These are phyloP conservation scores for Octopus bimaculoides DNA, from an alignment of 1,140 invertebrate genomes.

Conservation along the genomic window DNA sequence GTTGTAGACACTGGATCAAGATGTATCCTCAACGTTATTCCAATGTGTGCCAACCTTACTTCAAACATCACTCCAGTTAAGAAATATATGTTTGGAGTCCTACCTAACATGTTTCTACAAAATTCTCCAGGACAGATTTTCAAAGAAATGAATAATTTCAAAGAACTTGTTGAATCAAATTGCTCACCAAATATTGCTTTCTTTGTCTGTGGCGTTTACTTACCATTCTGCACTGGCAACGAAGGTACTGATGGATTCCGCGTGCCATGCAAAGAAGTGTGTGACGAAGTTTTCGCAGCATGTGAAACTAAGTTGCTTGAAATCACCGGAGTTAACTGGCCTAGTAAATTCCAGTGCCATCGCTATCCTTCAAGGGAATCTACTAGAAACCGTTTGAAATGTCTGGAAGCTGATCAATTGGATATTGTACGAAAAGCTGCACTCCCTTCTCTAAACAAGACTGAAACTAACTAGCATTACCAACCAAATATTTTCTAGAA, in stretches of 20 bases:
- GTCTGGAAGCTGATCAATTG: not conserved
- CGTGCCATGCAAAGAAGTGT: conserved; percentile 36
- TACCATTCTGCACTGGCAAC: conserved; percentile 26
- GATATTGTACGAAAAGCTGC: not conserved
- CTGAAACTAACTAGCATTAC: no score
- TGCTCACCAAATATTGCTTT: conserved; percentile 29
- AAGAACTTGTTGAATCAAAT: conserved; percentile 17
- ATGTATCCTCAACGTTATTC: conserved; percentile 28
- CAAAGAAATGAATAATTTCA: conserved; percentile 27
- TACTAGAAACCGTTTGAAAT: not conserved
- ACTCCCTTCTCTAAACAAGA: no score
- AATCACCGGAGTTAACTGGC: conserved; percentile 31
- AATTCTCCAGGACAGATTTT: conserved; percentile 20
- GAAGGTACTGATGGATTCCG: conserved; percentile 15
- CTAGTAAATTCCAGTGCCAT: conserved; percentile 43
- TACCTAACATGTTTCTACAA: conserved; percentile 38
- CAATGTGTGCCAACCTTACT: conserved; percentile 25
- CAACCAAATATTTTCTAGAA: no score
- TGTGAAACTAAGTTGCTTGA: not conserved
- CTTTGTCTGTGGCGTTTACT: conserved; percentile 33
- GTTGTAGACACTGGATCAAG: conserved; percentile 8
- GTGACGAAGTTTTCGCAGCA: conserved; percentile 20
- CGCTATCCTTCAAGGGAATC: conserved; percentile 27
- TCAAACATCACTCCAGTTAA: not conserved
- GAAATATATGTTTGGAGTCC: conserved; percentile 17